Evolutionary conservation across 2,113 vertebrate species (phyloP).

Genomic region (Hystrix brachyura): DNA sequence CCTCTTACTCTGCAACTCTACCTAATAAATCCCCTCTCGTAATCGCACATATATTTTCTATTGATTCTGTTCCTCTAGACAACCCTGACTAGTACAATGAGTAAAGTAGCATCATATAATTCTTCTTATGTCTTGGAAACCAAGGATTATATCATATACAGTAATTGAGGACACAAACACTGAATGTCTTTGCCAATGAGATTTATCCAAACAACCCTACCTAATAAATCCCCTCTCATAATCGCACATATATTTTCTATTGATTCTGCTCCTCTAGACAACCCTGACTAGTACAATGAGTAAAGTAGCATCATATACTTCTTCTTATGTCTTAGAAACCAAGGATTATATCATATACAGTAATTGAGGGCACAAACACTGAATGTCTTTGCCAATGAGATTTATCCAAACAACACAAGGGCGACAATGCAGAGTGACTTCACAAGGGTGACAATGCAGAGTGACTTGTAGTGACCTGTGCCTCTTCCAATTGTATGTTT

Average conservation of each 20-base stretch:
- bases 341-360: not conserved
- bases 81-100: not conserved
- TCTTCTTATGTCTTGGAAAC: not conserved
- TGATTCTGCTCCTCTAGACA: too few relatives aligned
- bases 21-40: too few relatives aligned
- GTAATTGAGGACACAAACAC: not conserved
- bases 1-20: too few relatives aligned
- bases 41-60: too few relatives aligned
- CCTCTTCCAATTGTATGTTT: not conserved
- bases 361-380: not conserved
- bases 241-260: too few relatives aligned
- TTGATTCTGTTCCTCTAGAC: too few relatives aligned
- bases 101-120: not conserved
- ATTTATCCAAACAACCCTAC: not conserved
- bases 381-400: not conserved
- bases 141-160: not conserved
- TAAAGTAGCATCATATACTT: not conserved
- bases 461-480: not conserved
- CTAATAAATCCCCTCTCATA: too few relatives aligned
- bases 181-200: not conserved
- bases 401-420: not conserved
- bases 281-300: not conserved
- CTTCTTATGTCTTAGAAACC: not conserved
- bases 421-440: not conserved
- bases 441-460: not conserved